Evolutionary conservation across 2,888 invertebrate species (phyloP).

Genomic region (Drosophila mimetica): DNA sequence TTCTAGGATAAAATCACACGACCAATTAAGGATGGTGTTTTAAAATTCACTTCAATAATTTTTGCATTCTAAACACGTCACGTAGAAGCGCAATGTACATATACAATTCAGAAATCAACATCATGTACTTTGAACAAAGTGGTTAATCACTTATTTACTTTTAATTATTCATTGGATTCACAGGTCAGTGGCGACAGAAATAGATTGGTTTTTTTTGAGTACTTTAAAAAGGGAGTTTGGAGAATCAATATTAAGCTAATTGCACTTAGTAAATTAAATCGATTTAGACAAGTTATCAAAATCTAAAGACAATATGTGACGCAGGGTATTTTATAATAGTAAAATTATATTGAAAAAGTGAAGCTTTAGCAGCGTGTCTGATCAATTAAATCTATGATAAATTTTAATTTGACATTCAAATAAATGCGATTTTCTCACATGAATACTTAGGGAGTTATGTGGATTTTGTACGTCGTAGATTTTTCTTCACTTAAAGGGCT

Average conservation of each 20-base stretch:
- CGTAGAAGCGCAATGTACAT: constrained; percentile 4
- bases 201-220: not conserved
- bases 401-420: not conserved
- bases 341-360: not conserved
- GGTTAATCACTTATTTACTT: constrained; percentile 7
- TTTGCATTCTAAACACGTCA: constrained; percentile 7
- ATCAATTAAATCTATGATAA: not conserved
- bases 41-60: constrained; percentile 4
- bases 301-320: not conserved
- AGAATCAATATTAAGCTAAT: not conserved
- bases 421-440: not conserved
- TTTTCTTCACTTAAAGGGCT: too few relatives aligned
- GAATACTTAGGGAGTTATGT: not conserved
- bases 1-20: too few relatives aligned
- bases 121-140: not conserved
- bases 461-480: not conserved
- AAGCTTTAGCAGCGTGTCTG: not conserved
- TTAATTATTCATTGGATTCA: constrained; percentile 1
- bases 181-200: constrained; percentile 7
- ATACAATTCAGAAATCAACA: constrained; percentile 1
- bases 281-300: not conserved
- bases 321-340: not conserved
- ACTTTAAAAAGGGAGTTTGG: not conserved
- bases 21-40: constrained; percentile 6
- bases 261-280: not conserved